These are phyloP conservation scores for Oceanites oceanicus DNA, from an alignment of 2,113 vertebrate species.

Conservation along the genomic window DNA sequence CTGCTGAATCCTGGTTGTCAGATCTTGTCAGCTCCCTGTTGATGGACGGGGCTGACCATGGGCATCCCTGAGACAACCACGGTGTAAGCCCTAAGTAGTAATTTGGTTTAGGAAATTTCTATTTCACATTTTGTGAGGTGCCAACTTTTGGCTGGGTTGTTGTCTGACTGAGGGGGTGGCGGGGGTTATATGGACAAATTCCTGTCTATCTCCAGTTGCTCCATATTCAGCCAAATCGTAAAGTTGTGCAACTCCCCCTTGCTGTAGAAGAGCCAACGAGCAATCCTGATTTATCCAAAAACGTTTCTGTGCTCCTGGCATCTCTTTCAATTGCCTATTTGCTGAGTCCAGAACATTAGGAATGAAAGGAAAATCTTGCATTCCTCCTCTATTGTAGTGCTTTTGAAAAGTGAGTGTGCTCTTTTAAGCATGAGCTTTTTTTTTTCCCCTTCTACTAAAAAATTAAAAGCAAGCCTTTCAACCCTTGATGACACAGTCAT, in stretches of 20 bases:
- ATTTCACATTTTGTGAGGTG: not conserved
- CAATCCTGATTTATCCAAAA: not conserved
- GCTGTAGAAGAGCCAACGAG: not conserved
- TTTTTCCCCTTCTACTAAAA: not conserved
- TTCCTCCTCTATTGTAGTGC: slow-evolving; percentile 1
- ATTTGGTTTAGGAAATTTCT: not conserved
- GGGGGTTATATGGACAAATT: not conserved
- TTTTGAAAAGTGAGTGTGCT: not conserved
- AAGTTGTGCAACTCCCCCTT: not conserved
- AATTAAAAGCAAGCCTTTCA: not conserved
- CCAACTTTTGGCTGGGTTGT: not conserved
- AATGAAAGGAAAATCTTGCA: not conserved
- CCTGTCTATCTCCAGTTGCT: not conserved
- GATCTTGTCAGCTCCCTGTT: not conserved
- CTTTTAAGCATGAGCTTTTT: not conserved
- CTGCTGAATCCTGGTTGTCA: not conserved
- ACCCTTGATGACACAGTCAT: not conserved
- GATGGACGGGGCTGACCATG: not conserved
- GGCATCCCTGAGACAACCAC: not conserved
- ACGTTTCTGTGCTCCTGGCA: not conserved
- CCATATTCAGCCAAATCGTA: not conserved
- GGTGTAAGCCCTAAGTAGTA: not conserved
- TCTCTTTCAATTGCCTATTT: not conserved
- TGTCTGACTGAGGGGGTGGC: not conserved
- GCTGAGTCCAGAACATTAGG: not conserved